Conservation (phyloP, 2,113 vertebrate genomes). For the Dunckerocampus dactyliophorus region DNA sequence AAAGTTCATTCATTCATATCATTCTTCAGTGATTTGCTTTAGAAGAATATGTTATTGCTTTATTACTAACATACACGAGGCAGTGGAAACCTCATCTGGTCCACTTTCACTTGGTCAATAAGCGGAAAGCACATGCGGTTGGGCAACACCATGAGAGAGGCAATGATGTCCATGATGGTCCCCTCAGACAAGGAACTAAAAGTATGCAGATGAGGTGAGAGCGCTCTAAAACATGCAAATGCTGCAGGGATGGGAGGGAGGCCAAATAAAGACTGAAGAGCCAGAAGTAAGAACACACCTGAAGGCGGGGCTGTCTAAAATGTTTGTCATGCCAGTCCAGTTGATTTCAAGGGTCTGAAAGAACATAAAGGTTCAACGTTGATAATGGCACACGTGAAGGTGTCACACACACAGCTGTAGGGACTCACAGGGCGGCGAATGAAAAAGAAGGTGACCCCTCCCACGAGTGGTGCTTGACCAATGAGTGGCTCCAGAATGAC, state of each 20-base stretch:
- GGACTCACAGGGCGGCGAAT: constrained; percentile 88
- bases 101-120: constrained; percentile 85
- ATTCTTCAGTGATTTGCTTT: no score
- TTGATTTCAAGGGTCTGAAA: constrained; percentile 80
- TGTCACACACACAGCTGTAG: neutral
- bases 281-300: constrained; percentile 64
- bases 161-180: constrained; percentile 84
- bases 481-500: constrained; percentile 89
- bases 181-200: constrained; percentile 83
- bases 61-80: constrained; percentile 81
- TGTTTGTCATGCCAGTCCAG: constrained; percentile 93
- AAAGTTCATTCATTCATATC: neutral
- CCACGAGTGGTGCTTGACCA: constrained; percentile 82
- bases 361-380: neutral
- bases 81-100: constrained; percentile 85
- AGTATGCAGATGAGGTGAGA: constrained; percentile 3
- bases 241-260: neutral
- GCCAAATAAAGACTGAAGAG: neutral
- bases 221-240: neutral
- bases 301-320: constrained; percentile 86
- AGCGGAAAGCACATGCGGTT: constrained; percentile 92
- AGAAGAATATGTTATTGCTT: neutral
- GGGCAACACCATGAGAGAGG: constrained; percentile 87
- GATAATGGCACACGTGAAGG: neutral
- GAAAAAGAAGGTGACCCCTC: constrained; percentile 92